Percentiles rank a stretch among this genome's conserved stretches.
Evolutionary conservation across 2,113 vertebrate genomes (phyloP).

Genomic region (Eudorcas thomsonii): DNA sequence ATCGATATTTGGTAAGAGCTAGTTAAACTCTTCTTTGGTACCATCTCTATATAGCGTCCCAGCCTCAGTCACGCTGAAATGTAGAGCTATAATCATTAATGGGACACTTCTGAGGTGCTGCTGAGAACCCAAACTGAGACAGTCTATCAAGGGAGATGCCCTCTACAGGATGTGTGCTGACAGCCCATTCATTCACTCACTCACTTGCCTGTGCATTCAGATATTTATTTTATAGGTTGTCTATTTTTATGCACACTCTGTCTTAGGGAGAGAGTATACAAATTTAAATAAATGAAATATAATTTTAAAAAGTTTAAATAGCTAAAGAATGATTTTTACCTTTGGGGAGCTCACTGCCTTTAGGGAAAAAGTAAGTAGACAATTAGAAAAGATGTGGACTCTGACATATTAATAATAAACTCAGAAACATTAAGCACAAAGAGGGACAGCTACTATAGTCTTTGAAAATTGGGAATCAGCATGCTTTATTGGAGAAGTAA

Average conservation of each 20-base stretch:
- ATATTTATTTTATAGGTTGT: background rate
- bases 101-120: background rate
- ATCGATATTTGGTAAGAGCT: background rate
- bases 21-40: background rate
- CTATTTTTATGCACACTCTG: background rate
- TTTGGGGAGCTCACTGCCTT: background rate
- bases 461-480: background rate
- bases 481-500: background rate
- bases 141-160: background rate
- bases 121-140: background rate
- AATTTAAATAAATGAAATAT: background rate
- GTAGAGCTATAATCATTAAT: background rate
- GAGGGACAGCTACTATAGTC: background rate
- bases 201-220: background rate
- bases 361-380: background rate
- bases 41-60: background rate
- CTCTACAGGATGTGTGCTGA: background rate
- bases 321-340: background rate
- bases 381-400: background rate
- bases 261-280: background rate
- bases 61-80: background rate
- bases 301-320: accelerated
- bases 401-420: background rate
- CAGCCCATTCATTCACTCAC: background rate
- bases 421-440: background rate